Conservation (phyloP, 2,888 invertebrate species). For the Ochropleura plecta region DNA sequence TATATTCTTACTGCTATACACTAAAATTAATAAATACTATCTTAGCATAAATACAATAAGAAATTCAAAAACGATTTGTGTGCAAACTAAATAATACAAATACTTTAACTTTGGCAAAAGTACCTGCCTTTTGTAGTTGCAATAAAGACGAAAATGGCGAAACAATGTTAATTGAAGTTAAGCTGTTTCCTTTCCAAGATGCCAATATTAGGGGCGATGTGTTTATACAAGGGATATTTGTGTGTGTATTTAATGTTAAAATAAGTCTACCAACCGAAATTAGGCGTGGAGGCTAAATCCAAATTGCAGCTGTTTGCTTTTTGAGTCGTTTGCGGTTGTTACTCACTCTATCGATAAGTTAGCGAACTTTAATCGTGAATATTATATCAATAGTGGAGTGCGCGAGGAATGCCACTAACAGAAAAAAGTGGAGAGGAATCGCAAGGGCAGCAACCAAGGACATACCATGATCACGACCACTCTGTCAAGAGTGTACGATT, state of each 20-base stretch:
- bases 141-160: slow-evolving; percentile 71
- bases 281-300: slow-evolving; percentile 89
- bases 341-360: slow-evolving; percentile 55
- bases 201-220: slow-evolving; percentile 87
- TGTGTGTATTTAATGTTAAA: slow-evolving; percentile 89
- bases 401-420: too few species aligned
- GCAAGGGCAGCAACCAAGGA: too few species aligned
- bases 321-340: slow-evolving; percentile 62
- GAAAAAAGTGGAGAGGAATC: too few species aligned
- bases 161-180: slow-evolving; percentile 68
- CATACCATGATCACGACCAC: too few species aligned
- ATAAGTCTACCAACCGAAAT: slow-evolving; percentile 89
- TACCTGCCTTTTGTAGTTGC: slow-evolving; percentile 62
- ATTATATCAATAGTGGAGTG: too few species aligned
- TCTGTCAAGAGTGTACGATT: too few species aligned
- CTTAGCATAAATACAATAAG: slow-evolving; percentile 66
- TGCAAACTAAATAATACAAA: slow-evolving; percentile 75
- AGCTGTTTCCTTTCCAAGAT: slow-evolving; percentile 77
- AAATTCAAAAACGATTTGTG: slow-evolving; percentile 75
- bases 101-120: slow-evolving; percentile 63
- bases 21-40: slow-evolving; percentile 59
- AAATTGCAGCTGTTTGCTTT: slow-evolving; percentile 87
- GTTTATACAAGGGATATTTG: slow-evolving; percentile 89
- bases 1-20: slow-evolving; percentile 54
- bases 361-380: slow-evolving; percentile 15